These are phyloP conservation scores for Girardinus metallicus DNA, from an alignment of 2,797 vertebrate species.

Conservation along the genomic window DNA sequence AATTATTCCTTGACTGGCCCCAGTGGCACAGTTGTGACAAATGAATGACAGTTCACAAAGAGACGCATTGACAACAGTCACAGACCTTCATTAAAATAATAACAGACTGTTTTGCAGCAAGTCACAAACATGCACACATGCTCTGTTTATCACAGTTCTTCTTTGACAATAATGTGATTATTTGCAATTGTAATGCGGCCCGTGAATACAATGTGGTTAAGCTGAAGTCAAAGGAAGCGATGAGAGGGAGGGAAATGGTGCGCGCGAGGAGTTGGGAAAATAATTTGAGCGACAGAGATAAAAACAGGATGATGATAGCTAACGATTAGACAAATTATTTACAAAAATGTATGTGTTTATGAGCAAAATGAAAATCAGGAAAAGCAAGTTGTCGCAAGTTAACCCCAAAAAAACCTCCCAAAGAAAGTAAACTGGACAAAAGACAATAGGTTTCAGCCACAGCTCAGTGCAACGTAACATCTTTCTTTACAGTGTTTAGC, in stretches of 20 bases:
- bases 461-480: conserved; percentile 22
- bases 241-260: neutral
- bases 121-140: conserved; percentile 55
- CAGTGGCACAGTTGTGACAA: conserved; percentile 48
- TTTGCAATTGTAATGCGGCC: conserved; percentile 70
- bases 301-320: conserved; percentile 50
- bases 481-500: conserved; percentile 29
- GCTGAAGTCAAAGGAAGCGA: conserved; percentile 11
- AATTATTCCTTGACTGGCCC: conserved; percentile 59
- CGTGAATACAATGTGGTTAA: conserved; percentile 33
- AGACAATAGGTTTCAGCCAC: conserved; percentile 46
- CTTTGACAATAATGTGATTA: conserved; percentile 68
- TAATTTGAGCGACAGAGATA: conserved; percentile 16
- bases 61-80: conserved; percentile 43
- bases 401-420: conserved; percentile 5
- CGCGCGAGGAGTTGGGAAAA: conserved; percentile 23
- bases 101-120: conserved; percentile 52
- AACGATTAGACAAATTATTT: conserved; percentile 64
- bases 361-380: conserved; percentile 30
- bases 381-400: neutral
- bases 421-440: conserved; percentile 42
- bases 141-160: conserved; percentile 58
- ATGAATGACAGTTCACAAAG: conserved; percentile 62
- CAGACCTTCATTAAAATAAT: conserved; percentile 73
- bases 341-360: conserved; percentile 63